phyloP scores from a whole-genome alignment of 2,797 vertebrate species.

The Gadopsis marmoratus region DNA sequence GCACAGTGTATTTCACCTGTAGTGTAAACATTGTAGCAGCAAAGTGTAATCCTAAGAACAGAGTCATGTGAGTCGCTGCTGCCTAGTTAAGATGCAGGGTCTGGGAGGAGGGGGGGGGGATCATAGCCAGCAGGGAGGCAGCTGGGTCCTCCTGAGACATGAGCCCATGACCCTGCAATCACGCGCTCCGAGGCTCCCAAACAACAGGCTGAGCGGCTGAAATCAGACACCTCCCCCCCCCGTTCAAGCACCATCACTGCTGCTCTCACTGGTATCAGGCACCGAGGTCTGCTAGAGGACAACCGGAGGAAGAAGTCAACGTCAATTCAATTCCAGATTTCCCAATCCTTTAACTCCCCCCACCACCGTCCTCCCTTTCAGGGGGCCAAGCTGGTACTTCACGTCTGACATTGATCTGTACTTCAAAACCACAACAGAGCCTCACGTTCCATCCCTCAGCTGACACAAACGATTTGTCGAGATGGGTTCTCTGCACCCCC shows the following conservation, averaged over 20 bases:
- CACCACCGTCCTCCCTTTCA: conserved; percentile 15
- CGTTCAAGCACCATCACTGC: background rate
- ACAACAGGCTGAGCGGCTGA: conserved; percentile 48
- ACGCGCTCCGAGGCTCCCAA: conserved; percentile 49
- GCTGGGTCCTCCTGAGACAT: conserved; percentile 57
- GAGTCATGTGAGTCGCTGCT: conserved; percentile 6
- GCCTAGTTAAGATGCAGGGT: conserved; percentile 19
- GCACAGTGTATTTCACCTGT: background rate
- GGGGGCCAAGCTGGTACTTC: conserved; percentile 41
- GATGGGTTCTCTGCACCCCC: conserved; percentile 26
- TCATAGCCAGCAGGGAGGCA: conserved; percentile 62
- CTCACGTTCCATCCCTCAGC: conserved; percentile 66
- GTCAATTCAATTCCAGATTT: conserved; percentile 56
- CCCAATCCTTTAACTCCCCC: background rate
- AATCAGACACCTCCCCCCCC: conserved; percentile 55
- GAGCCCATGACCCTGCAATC: conserved; percentile 69
- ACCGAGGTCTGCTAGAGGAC: conserved; percentile 51
- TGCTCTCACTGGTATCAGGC: conserved; percentile 39
- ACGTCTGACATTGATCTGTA: conserved; percentile 75
- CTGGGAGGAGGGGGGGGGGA: conserved; percentile 3
- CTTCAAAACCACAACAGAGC: conserved; percentile 77
- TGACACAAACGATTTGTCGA: conserved; percentile 79
- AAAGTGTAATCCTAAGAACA: background rate
- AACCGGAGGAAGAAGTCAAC: conserved; percentile 34
- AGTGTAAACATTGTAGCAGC: conserved; percentile 3